These are phyloP conservation scores for Oncopeltus fasciatus DNA, from an alignment of 1,140 invertebrate genomes.

Conservation along the genomic window DNA sequence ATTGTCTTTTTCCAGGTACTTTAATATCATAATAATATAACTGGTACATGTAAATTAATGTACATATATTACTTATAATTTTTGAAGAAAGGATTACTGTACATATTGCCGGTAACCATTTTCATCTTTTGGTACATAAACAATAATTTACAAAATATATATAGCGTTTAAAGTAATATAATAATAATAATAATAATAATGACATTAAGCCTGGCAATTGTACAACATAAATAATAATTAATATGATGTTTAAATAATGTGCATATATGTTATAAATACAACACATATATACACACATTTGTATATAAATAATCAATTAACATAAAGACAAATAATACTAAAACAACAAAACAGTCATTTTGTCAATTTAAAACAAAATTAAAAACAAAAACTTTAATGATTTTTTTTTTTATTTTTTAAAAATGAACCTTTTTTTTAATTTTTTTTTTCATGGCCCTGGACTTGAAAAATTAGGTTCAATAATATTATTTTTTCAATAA, in stretches of 20 bases:
- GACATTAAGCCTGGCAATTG: constrained; percentile 6
- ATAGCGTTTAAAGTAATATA: not conserved
- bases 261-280: not conserved
- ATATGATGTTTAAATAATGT: constrained; percentile 4
- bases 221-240: constrained; percentile 14
- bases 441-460: not conserved
- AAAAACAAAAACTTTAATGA: not conserved
- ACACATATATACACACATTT: too few relatives aligned
- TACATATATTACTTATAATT: constrained; percentile 20
- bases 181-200: constrained; percentile 1
- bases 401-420: not conserved
- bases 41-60: constrained; percentile 20
- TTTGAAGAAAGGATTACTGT: constrained; percentile 21
- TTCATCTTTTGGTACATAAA: constrained; percentile 23
- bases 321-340: constrained; percentile 3
- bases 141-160: constrained; percentile 10
- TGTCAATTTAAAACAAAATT: not conserved
- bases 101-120: constrained; percentile 23
- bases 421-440: not conserved
- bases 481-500: too few relatives aligned
- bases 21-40: constrained; percentile 24
- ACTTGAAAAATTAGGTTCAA: too few relatives aligned
- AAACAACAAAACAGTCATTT: constrained; percentile 4
- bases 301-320: not conserved
- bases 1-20: constrained; percentile 23